These are phyloP conservation scores for Diarsia mendica DNA, from an alignment of 2,888 invertebrate species.

Conservation along the genomic window DNA sequence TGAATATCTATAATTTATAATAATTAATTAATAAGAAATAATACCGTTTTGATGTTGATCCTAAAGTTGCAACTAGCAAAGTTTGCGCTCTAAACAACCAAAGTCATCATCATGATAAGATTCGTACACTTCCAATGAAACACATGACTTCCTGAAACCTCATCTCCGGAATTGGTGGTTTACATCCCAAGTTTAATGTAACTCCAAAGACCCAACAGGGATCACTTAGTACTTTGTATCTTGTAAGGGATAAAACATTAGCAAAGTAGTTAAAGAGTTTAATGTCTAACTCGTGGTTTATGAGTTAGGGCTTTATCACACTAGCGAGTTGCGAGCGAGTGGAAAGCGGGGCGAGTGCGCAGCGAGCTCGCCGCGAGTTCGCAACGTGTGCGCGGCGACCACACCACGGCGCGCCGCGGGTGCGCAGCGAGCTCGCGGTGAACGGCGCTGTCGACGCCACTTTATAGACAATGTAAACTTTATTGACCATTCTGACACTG, in stretches of 20 bases:
- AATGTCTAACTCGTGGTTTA: slow-evolving; percentile 59
- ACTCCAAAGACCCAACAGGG: slow-evolving; percentile 14
- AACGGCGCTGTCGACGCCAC: no score
- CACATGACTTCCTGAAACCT: neutral
- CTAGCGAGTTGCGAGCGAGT: no score
- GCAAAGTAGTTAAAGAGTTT: slow-evolving; percentile 55
- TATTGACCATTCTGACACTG: no score
- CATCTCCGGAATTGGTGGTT: neutral
- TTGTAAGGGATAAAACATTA: slow-evolving; percentile 46
- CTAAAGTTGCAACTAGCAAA: no score
- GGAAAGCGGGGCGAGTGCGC: no score
- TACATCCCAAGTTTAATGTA: slow-evolving; percentile 23
- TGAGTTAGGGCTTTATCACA: slow-evolving; percentile 1
- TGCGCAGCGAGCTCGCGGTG: no score
- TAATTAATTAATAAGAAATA: no score
- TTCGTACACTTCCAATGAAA: neutral
- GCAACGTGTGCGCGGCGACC: no score
- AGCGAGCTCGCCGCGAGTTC: no score
- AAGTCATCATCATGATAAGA: neutral
- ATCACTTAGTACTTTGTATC: slow-evolving; percentile 52
- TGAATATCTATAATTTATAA: no score
- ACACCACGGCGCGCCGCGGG: no score
- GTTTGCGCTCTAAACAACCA: neutral
- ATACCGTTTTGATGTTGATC: neutral
- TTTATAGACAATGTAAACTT: no score